Conservation (phyloP, 1,140 invertebrate species). For the Tyrophagus putrescentiae region DNA sequence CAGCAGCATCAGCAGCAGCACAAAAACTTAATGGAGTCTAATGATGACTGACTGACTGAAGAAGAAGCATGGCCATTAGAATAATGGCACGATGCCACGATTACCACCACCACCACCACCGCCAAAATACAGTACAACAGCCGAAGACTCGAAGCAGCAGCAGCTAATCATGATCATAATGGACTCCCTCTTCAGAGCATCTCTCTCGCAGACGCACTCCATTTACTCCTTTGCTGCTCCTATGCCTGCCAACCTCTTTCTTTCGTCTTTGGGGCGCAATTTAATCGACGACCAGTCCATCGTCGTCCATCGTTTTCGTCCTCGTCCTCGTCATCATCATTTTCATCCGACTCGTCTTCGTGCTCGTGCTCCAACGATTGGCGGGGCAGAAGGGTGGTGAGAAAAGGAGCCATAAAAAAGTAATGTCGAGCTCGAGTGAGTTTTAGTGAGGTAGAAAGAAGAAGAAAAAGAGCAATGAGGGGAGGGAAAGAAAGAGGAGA, state of each 20-base stretch:
- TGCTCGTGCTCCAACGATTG: too few relatives aligned
- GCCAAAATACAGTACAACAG: too few relatives aligned
- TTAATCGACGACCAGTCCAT: not conserved
- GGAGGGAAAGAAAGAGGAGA: not conserved
- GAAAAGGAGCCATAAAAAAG: not conserved
- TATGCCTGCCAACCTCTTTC: too few relatives aligned
- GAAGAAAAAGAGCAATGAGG: not conserved
- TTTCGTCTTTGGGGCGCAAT: not conserved
- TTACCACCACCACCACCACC: conserved; percentile 2
- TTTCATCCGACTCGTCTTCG: not conserved
- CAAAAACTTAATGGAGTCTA: not conserved
- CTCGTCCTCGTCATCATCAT: too few relatives aligned
- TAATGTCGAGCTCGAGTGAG: conserved; percentile 1
- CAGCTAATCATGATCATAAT: too few relatives aligned
- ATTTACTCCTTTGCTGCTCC: too few relatives aligned
- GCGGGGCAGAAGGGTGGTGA: too few relatives aligned
- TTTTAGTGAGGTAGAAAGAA: not conserved
- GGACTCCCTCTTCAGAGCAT: too few relatives aligned
- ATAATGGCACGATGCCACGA: not conserved
- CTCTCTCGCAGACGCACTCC: too few relatives aligned
- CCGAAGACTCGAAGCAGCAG: too few relatives aligned
- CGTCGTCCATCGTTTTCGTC: not conserved
- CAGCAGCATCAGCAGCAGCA: not conserved
- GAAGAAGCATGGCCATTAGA: not conserved
- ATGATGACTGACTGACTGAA: conserved; percentile 2